Base-by-base conservation (phyloP, 2,888 invertebrate genomes). In the Priocnemis perturbator region DNA sequence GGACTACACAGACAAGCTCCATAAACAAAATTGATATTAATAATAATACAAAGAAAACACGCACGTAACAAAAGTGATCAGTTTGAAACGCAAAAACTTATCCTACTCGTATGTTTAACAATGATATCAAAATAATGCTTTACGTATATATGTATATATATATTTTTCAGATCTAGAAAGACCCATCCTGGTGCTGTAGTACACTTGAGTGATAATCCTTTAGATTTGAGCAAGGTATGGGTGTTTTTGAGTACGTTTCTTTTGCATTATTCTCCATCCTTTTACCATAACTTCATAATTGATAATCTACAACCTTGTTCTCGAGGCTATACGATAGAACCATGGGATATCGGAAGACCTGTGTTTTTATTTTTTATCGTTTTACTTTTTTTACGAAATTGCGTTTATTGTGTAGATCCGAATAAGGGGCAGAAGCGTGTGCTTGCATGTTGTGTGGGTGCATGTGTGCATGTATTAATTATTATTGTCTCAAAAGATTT, bases 171-270 rank as follows among this genome's bases (percentile, higher is more conserved):
- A 84, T 95, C 95, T 87, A 93, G 97, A 88, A 97, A 96, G 91
- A 97, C 95, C 83, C 99, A 99, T 91, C 99, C 99, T 67, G 99
- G 99, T 73, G 92, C 96, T 76, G 97, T 99, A 82, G 95, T 98
- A 84, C 98, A 98, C 90, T 93, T 99, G 87, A 96, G 97, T 91
- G 98, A 98, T 91, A 98, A 97, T 91, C 99, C 99, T 74, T 91
- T 96, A 87, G 99, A 99, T 91, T 93, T 97, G 83, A 97, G 95
- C 91, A 98, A 98, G 94, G 98, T 98, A 91, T 79, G 80, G 78
- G 80, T 73, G 80, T 80, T 78, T 80, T 80, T 80, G 80, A 80
- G 80, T 80, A 80, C 74, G 79, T 80, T 79, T 80, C 75, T 80
- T 80, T 79, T 80, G 76, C 79, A 80, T 80, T 80, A 78, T 79